Evolutionary conservation across 2,113 vertebrate genomes (phyloP).

Genomic region (Emydura subglobosa): DNA sequence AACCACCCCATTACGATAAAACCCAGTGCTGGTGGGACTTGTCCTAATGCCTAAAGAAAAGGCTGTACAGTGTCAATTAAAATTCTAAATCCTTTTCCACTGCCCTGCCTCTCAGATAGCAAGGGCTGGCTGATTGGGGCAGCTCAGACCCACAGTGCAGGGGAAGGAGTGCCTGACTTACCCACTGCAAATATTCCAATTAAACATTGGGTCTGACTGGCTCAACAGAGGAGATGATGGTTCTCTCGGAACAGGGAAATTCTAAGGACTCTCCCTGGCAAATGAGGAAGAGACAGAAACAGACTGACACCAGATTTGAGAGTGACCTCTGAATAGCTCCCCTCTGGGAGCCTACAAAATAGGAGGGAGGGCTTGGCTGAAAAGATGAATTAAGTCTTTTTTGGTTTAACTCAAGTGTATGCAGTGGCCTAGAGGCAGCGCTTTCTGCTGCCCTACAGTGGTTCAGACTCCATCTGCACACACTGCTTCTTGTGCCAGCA

Average conservation of each 20-base stretch:
- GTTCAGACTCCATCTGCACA: not conserved
- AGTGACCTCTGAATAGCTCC: not conserved
- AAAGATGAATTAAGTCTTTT: not conserved
- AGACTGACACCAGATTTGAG: not conserved
- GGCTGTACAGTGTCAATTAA: not conserved
- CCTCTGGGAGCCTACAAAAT: not conserved
- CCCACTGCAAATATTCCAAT: not conserved
- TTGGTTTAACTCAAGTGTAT: not conserved
- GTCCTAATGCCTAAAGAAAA: not conserved
- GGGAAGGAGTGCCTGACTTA: not conserved
- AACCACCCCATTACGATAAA: not conserved
- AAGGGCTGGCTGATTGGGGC: not conserved
- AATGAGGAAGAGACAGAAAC: accelerated
- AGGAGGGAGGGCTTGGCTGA: not conserved
- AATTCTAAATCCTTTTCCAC: accelerated
- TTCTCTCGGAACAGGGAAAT: not conserved
- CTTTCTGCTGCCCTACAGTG: not conserved
- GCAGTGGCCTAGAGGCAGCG: not conserved
- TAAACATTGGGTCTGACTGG: accelerated
- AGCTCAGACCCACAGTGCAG: not conserved
- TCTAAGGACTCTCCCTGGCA: not conserved
- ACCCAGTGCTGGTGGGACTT: not conserved
- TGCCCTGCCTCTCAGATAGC: not conserved
- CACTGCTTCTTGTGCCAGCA: not conserved
- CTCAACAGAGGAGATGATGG: not conserved